These are phyloP conservation scores for Patella vulgata DNA, from an alignment of 1,140 invertebrate genomes.

Conservation along the genomic window DNA sequence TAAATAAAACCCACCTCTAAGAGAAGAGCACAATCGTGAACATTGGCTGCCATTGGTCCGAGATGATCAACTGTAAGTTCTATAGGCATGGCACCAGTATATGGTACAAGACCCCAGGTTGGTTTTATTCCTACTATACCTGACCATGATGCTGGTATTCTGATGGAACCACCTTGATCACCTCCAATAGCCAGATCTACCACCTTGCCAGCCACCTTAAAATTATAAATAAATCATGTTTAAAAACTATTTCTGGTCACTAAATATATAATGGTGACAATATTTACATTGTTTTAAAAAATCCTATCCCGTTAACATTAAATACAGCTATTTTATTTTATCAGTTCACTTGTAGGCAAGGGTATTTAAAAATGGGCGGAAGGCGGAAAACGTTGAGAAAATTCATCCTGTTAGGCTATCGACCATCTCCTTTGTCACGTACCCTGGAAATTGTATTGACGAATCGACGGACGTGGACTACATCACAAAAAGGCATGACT, in stretches of 20 bases:
- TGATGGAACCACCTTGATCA: constrained; percentile 59
- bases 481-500: too few relatives aligned
- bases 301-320: constrained; percentile 5
- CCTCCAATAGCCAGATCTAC: constrained; percentile 58
- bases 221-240: constrained; percentile 5
- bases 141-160: constrained; percentile 55
- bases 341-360: too few relatives aligned
- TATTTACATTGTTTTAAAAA: constrained; percentile 16
- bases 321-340: too few relatives aligned
- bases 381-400: too few relatives aligned
- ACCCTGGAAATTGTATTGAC: too few relatives aligned
- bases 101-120: constrained; percentile 59
- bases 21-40: too few relatives aligned
- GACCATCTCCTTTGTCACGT: too few relatives aligned
- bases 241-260: neutral
- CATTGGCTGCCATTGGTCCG: constrained; percentile 55
- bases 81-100: constrained; percentile 45
- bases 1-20: too few relatives aligned
- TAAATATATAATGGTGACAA: neutral
- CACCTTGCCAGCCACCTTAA: constrained; percentile 38
- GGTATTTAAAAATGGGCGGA: too few relatives aligned
- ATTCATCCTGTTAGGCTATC: too few relatives aligned
- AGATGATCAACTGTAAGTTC: constrained; percentile 51
- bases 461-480: too few relatives aligned
- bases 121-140: constrained; percentile 64